A percentile compares a stretch with the other conserved stretches of the same genome.
phyloP scores from a whole-genome alignment of 2,113 vertebrate species.

The Peromyscus leucopus region DNA sequence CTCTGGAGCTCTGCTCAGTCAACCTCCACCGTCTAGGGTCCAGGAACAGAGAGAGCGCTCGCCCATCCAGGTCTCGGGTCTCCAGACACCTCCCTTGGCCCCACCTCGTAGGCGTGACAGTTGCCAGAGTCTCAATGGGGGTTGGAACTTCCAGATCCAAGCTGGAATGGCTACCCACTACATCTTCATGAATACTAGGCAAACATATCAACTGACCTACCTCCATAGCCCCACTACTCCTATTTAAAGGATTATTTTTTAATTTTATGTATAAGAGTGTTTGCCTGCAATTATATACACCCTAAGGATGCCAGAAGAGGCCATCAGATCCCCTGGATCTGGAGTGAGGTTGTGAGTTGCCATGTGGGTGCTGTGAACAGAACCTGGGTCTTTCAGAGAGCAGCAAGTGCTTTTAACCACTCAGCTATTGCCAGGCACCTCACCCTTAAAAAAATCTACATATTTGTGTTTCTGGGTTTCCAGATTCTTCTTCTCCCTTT shows the following conservation, averaged over 20 bases:
- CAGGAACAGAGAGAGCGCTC: too few species aligned
- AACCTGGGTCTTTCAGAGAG: not conserved
- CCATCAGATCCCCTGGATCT: not conserved
- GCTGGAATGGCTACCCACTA: too few species aligned
- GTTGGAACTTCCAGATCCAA: too few species aligned
- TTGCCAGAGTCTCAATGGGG: too few species aligned
- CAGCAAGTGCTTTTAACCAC: not conserved
- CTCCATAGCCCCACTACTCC: not conserved
- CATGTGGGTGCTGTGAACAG: not conserved
- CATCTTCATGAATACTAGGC: not conserved
- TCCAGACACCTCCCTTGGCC: too few species aligned
- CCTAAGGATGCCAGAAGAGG: not conserved
- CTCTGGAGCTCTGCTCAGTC: too few species aligned
- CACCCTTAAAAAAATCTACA: not conserved
- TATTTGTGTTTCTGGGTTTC: slow-evolving; percentile 3
- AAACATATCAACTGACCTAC: not conserved
- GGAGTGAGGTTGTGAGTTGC: not conserved
- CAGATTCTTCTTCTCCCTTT: not conserved
- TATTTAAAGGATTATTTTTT: not conserved
- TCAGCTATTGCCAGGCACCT: not conserved
- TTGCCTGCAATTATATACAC: not conserved
- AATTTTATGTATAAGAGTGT: not conserved
- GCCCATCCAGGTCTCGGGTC: too few species aligned
- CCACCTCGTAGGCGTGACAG: too few species aligned
- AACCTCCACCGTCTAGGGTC: too few species aligned